phyloP scores from a whole-genome alignment of 2,113 vertebrate species.

The Indri indri region DNA sequence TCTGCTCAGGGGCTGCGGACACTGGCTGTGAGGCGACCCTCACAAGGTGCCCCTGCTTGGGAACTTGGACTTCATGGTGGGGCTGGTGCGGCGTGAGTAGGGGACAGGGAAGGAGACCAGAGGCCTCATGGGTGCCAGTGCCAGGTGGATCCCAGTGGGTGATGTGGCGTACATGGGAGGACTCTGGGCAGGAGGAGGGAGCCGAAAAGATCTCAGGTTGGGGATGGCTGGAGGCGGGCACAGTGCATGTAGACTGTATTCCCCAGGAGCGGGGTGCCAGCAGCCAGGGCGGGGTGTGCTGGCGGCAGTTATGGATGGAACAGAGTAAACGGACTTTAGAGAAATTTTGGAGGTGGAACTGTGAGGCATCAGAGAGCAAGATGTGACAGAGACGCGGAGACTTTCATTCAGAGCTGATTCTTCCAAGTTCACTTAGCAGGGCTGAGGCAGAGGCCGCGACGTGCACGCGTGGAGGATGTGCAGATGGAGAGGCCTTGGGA shows the following conservation, averaged over 20 bases:
- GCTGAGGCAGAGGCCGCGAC: background rate
- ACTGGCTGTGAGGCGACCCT: fast-evolving
- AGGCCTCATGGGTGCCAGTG: background rate
- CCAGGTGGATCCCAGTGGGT: background rate
- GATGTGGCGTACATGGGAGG: background rate
- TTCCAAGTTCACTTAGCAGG: background rate
- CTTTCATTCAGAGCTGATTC: background rate
- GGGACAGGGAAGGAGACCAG: background rate
- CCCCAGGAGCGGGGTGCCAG: too few species aligned
- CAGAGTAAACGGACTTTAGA: background rate
- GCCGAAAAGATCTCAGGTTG: too few species aligned
- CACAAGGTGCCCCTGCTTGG: background rate
- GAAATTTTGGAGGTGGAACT: background rate
- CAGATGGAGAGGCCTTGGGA: background rate
- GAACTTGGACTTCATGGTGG: background rate
- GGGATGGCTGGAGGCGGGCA: background rate
- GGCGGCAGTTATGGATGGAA: background rate
- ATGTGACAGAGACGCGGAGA: background rate
- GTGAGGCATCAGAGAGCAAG: background rate
- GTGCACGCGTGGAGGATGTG: too few species aligned
- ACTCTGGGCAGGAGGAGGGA: background rate
- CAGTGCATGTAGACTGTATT: background rate
- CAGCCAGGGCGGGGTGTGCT: background rate
- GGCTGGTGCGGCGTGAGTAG: background rate
- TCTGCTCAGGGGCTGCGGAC: background rate